Evolutionary conservation across 2,797 vertebrate species (phyloP), one percentile per base, ranked within the genome.

Genomic region (Morus bassanus): DNA sequence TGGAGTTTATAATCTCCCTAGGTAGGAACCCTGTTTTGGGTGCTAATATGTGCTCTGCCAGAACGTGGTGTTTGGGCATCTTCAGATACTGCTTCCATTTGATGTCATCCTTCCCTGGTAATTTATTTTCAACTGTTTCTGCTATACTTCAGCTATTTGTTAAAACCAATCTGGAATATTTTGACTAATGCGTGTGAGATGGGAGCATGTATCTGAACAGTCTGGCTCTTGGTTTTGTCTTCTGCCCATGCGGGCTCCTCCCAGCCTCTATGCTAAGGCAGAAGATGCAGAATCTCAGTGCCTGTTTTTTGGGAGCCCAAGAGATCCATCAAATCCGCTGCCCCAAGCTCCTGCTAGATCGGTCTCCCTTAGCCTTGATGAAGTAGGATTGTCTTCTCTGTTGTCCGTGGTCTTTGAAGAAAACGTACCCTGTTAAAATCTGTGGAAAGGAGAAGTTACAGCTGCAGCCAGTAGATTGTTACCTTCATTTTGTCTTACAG

Each of bases 201-300:
- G 37, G 45, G 37, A 46, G 16, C 0, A 3, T 25, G 7, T 30
- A 13, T 51, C 35, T 4, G 5, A 12, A 2, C 3, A 3, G 10
- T 50, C 24, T 48, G 39, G 56, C 57, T 56, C 43, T 17, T 61
- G 73, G 7, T 35, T 85, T 78, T 72, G 31, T 27, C 43, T 45
- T 83, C 56, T 45, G 31, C 35, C 43, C 15, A 0, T 16, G 17
- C 0, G 1, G 46, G 37, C 13, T 81, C 33, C 75, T 35, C 0
- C 70, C 11, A 12, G 8, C 16, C 7, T 48, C 48, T 14, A 1
- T 41, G 31, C 12, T 12, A 19, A 63, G 19, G 37, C 46, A 51
- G 54, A 43, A 63, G 24, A 21, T 54, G 48, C 11, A 28, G 48
- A 68, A 72, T 64, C 21, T 69, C 7, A 3, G 8, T n/a, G 12